A percentile compares a stretch with the other conserved stretches of the same genome.
These are phyloP conservation scores for Rhineura floridana DNA, from an alignment of 2,113 vertebrate genomes.

Conservation along the genomic window DNA sequence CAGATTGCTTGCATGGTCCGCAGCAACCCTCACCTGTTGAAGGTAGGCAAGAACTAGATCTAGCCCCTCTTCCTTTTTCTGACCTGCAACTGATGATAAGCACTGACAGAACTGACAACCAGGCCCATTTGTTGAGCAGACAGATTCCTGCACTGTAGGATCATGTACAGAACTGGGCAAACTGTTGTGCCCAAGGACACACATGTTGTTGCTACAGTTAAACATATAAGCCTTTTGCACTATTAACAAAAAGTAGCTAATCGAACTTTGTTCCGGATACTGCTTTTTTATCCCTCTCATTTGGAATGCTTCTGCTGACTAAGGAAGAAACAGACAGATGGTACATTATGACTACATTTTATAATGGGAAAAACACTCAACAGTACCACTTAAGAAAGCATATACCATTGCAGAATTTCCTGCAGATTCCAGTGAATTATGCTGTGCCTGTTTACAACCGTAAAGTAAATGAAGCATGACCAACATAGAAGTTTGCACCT, in stretches of 20 bases:
- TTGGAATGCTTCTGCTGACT: constrained; percentile 13
- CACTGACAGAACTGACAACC: neutral
- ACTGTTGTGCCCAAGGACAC: neutral
- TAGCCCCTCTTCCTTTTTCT: neutral
- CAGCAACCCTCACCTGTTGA: neutral
- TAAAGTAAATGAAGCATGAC: constrained; percentile 5
- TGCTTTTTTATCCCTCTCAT: neutral
- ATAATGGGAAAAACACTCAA: constrained; percentile 45
- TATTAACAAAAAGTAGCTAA: neutral
- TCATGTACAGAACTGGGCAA: neutral
- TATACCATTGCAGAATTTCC: constrained; percentile 46
- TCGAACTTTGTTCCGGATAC: neutral
- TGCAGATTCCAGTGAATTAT: constrained; percentile 9
- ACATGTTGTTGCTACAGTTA: neutral
- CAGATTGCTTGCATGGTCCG: neutral
- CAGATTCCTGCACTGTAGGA: neutral
- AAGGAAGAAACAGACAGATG: constrained; percentile 40
- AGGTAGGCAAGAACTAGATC: neutral
- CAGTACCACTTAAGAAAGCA: constrained; percentile 7
- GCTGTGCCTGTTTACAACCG: accelerated
- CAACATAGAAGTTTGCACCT: neutral
- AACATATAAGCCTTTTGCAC: neutral
- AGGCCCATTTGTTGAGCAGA: neutral
- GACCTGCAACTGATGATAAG: neutral
- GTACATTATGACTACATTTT: constrained; percentile 33